Conservation (phyloP, 2,113 vertebrate species). For the Hyaena hyaena region DNA sequence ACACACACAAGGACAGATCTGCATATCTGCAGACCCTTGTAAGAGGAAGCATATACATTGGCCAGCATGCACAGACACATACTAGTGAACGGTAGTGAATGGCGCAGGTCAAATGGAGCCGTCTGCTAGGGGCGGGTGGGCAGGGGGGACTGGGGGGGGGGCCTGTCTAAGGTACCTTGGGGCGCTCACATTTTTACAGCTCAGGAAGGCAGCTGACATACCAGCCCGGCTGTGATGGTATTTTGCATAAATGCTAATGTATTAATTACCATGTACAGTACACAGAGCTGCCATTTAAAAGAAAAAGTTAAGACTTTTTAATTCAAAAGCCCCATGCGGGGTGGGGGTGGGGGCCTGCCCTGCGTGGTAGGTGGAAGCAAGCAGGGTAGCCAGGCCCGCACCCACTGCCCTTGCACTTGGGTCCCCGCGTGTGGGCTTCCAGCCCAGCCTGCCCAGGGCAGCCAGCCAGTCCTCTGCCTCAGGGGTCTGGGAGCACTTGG, state of each 20-base stretch:
- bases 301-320: constrained; percentile 82
- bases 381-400: not conserved
- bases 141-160: not conserved
- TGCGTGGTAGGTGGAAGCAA: not conserved
- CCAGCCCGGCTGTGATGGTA: constrained; percentile 82
- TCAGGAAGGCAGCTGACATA: constrained; percentile 83
- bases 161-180: constrained; percentile 77
- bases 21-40: not conserved
- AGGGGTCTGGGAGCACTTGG: not conserved
- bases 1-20: not conserved
- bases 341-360: constrained; percentile 71
- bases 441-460: not conserved
- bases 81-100: not conserved
- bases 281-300: constrained; percentile 84
- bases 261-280: constrained; percentile 85
- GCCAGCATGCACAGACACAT: not conserved
- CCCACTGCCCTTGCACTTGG: not conserved
- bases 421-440: not conserved
- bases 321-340: constrained; percentile 78
- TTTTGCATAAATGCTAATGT: constrained; percentile 85
- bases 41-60: not conserved
- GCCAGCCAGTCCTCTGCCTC: not conserved
- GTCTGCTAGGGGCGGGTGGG: constrained; percentile 61
- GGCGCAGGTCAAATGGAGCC: constrained; percentile 65
- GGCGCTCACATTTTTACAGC: constrained; percentile 82